phyloP scores from a whole-genome alignment of 2,113 vertebrate genomes.

The Clupea harengus region DNA sequence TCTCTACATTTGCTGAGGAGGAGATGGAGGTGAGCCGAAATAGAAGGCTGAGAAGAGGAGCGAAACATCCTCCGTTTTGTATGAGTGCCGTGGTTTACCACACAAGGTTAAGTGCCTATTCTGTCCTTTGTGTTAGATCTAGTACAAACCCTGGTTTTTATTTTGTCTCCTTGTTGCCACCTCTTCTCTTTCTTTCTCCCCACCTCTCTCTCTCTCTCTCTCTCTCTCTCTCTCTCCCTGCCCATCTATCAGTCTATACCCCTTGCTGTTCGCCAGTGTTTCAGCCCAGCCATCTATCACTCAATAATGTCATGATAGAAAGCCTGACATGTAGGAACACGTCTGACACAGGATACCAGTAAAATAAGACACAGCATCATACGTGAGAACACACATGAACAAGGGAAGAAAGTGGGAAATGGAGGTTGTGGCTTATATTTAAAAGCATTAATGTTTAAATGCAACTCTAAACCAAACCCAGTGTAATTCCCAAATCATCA shows the following conservation, averaged over 20 bases:
- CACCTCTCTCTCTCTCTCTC: not conserved
- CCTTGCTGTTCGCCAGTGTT: not conserved
- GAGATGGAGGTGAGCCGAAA: not conserved
- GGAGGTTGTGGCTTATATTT: too few relatives aligned
- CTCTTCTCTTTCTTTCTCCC: not conserved
- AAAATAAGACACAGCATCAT: too few relatives aligned
- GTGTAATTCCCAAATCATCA: too few relatives aligned
- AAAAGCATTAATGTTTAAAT: too few relatives aligned
- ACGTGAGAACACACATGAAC: too few relatives aligned
- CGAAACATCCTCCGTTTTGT: not conserved
- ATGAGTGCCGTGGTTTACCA: not conserved
- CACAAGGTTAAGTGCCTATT: not conserved
- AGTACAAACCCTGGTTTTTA: not conserved
- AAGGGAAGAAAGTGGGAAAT: too few relatives aligned
- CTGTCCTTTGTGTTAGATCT: not conserved
- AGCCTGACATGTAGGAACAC: not conserved
- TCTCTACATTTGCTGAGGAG: not conserved
- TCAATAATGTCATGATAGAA: not conserved
- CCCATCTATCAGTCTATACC: not conserved
- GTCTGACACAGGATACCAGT: too few relatives aligned
- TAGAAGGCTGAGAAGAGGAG: not conserved
- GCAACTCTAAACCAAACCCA: too few relatives aligned
- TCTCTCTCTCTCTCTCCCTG: not conserved
- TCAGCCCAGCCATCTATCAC: not conserved
- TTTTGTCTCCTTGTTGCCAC: not conserved